These are phyloP conservation scores for Sarcoramphus papa DNA, from an alignment of 2,797 vertebrate species.

Conservation along the genomic window DNA sequence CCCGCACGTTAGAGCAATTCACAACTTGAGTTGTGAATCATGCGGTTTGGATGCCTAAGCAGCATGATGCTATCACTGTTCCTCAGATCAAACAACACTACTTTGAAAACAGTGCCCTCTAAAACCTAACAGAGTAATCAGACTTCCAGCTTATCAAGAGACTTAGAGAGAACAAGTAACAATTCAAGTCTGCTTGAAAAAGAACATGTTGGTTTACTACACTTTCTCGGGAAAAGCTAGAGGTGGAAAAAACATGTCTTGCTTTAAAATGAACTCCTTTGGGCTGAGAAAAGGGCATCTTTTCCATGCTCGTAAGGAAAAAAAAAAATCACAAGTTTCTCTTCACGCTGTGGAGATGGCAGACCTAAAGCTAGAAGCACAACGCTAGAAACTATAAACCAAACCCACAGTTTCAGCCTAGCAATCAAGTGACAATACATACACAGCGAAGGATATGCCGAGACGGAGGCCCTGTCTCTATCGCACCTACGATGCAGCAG, in stretches of 20 bases:
- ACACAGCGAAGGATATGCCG: rapidly evolving
- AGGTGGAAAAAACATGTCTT: background rate
- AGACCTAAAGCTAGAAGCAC: background rate
- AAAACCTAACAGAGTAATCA: background rate
- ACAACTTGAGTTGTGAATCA: background rate
- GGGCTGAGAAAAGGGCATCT: background rate
- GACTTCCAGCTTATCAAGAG: background rate
- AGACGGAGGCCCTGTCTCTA: background rate
- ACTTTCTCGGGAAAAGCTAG: background rate
- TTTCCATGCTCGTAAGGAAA: background rate
- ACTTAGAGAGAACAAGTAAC: background rate
- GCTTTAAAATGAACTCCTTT: background rate
- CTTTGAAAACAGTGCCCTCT: background rate
- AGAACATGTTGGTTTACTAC: background rate
- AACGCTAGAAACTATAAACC: background rate
- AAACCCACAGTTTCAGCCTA: background rate
- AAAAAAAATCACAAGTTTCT: background rate
- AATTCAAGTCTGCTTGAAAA: background rate
- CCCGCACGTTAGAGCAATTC: background rate
- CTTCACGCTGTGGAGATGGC: background rate
- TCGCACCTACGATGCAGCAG: rapidly evolving
- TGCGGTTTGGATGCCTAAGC: background rate
- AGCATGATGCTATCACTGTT: background rate
- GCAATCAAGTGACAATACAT: background rate
- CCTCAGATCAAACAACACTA: background rate